Evolutionary conservation across 2,113 vertebrate genomes (phyloP).

Genomic region (Tricholaema leucomelas): DNA sequence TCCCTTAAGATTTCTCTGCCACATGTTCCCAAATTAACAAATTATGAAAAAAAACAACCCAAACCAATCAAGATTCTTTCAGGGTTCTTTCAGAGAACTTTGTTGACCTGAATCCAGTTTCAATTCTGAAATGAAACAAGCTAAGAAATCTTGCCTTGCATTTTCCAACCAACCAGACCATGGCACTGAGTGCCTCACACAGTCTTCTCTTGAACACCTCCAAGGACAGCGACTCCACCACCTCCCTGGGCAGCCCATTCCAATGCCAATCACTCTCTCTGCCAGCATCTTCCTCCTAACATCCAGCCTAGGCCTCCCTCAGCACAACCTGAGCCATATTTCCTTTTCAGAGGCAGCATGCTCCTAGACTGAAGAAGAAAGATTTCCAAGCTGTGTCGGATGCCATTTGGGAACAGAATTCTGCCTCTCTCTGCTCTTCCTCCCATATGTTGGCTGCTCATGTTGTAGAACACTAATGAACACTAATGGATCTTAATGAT

Average conservation of each 20-base stretch:
- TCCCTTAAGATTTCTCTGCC: neutral
- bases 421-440: neutral
- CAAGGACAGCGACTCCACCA: too few species aligned
- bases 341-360: neutral
- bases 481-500: conserved; percentile 26
- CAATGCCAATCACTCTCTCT: too few species aligned
- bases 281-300: too few species aligned
- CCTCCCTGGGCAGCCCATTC: too few species aligned
- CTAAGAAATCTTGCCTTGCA: neutral
- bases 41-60: neutral
- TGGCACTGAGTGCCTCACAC: too few species aligned
- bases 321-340: too few species aligned
- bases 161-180: too few species aligned
- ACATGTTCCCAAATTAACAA: neutral
- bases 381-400: neutral
- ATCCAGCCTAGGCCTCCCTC: too few species aligned
- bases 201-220: too few species aligned
- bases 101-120: neutral
- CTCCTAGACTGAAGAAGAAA: neutral
- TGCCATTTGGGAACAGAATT: neutral
- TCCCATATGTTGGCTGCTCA: neutral
- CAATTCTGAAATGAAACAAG: neutral
- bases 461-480: conserved; percentile 36
- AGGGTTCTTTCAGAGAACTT: neutral
- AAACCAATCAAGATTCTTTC: too few species aligned